Conservation (phyloP, 2,797 vertebrate species). For the Amblyraja radiata region DNA sequence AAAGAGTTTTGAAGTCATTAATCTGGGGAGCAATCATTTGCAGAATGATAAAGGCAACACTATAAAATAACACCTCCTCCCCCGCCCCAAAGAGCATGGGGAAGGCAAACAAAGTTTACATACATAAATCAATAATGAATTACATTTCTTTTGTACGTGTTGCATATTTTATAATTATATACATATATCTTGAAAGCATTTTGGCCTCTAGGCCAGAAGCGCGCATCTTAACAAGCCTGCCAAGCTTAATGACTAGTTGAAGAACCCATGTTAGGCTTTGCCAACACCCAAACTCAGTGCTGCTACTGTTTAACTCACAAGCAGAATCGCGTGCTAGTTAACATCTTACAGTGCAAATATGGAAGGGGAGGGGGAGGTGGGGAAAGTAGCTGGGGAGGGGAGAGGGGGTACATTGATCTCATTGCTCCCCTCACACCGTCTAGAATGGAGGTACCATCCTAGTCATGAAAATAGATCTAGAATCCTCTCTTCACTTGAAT, state of each 20-base stretch:
- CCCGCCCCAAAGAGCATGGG: background rate
- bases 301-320: background rate
- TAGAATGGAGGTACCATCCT: background rate
- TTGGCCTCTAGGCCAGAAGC: background rate
- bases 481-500: background rate
- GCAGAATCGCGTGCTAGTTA: background rate
- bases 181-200: slow-evolving; percentile 9
- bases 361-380: background rate
- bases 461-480: no score
- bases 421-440: background rate
- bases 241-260: background rate
- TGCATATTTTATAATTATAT: slow-evolving; percentile 22
- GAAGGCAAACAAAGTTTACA: slow-evolving; percentile 3
- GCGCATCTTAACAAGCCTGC: background rate
- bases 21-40: background rate
- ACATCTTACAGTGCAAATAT: background rate
- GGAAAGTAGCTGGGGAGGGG: no score
- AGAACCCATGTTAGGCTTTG: background rate
- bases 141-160: background rate
- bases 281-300: background rate
- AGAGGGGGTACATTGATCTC: background rate
- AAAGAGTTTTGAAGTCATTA: background rate
- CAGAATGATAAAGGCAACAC: background rate
- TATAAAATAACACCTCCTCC: background rate
- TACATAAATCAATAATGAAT: background rate